Evolutionary conservation across 2,888 invertebrate genomes (phyloP), one percentile per base, ranked within the genome.

Genomic region (Adineta ricciae): DNA sequence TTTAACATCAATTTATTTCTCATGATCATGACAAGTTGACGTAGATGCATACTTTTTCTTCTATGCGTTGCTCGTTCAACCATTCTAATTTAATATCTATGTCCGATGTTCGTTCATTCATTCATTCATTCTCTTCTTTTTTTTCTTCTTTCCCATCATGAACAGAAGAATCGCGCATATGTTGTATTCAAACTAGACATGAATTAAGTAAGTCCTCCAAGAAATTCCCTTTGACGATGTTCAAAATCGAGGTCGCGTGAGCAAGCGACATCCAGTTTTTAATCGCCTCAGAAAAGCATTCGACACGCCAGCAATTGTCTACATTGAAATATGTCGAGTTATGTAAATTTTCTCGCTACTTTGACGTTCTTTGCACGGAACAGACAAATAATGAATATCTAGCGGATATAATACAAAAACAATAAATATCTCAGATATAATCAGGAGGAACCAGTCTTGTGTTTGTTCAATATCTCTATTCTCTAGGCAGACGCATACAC

Each of bases 11-110:
- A 64, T 64, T 64, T 36, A 16, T 32, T 64, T 32, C 32, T 64
- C 32, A 64, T 32, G 64, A 16, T 14, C 19, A 64, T 64, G 64
- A 64, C 64, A 64, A 64, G 32, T 64, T 64, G 64, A 64, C 64
- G 32, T 64, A 64, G 19, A 64, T 64, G 64, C 32, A 16, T 9
- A 64, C 32, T 36, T 32, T 64, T 64, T 32, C 64, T 32, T 32
- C 24, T 64, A 16, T 64, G 14, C 14, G 32, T 19, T 32, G 14
- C 64, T 64, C 64, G 32, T 16, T 64, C 64, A 64, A 64, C 32
- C 64, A 64, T 64, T 64, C 64, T 64, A 64, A 64, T 36, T 64
- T 64, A 64, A 64, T 64, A 64, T n/a, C 52, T 52, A 54, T 54
- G 54, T 54, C 54, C 54, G n/a, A 56, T 56, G 64, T 64, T 64